Base-by-base conservation (phyloP, 2,888 invertebrate species). In the Harpalus rufipes region DNA sequence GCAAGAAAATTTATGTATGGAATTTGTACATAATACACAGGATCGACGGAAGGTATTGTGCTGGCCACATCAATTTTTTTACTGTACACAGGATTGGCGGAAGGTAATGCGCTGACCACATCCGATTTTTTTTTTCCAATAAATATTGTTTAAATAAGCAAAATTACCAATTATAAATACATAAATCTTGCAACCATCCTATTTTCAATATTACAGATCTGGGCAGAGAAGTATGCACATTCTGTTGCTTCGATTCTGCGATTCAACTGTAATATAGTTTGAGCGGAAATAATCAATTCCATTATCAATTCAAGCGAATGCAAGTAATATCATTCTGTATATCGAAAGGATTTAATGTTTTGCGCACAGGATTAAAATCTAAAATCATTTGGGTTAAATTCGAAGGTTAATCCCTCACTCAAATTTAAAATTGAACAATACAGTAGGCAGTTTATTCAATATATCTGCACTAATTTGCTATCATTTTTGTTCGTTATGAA, bases 291-390 rank as follows among this genome's bases (percentile, higher is more conserved):
- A 63, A 21, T 63, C 25, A 63, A 63, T 63, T 63, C 2, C 63
- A 63, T 63, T 63, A 21, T 21, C 63, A 21, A 63, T 63, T 63
- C 21, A 63, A 63, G 63, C 63, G 63, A 63, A 25, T 61, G 59
- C 59, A 61, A 61, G 18, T 61, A 61, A 61, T 63, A 63, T 63
- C 21, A 10, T 25, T 18, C 4, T 21, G 8, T 10, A 63, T 18
- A 63, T 63, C 12, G 21, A 63, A 63, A 21, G 63, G 63, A 63
- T 63, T 63, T 63, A 63, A 18, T 25, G 12, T 63, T 59, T 63
- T 5, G 10, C 12, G 44, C 44, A 63, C 63, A 63, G 21, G 63
- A 63, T 63, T 63, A 63, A 18, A 63, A 18, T 21, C 63, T 51
- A 7, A 21, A 63, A 63, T 21, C 63, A 25, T 18, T 18, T 4